Percentiles rank a stretch among this genome's conserved stretches.
These are phyloP conservation scores for Melanotaenia maccullochi DNA, from an alignment of 2,797 vertebrate genomes.

Conservation along the genomic window DNA sequence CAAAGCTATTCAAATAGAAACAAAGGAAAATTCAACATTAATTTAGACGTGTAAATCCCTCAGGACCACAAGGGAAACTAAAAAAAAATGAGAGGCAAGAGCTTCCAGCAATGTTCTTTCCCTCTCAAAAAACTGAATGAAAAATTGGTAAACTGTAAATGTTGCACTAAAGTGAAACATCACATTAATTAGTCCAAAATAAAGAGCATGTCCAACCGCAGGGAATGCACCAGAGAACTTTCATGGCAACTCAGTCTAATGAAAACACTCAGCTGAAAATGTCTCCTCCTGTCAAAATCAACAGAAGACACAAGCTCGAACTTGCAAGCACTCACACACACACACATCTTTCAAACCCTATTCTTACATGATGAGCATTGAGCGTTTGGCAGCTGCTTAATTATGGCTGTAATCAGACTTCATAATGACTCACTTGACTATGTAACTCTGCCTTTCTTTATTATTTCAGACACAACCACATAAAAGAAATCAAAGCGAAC, in stretches of 20 bases:
- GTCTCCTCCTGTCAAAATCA: constrained; percentile 59
- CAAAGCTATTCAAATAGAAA: constrained; percentile 10
- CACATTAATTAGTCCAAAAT: constrained; percentile 57
- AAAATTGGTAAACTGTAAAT: constrained; percentile 35
- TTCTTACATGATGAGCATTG: constrained; percentile 45
- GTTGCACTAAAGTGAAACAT: constrained; percentile 49
- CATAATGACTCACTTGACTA: constrained; percentile 54
- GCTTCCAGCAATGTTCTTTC: constrained; percentile 11
- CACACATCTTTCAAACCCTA: constrained; percentile 32
- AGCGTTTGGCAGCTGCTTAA: constrained; percentile 62
- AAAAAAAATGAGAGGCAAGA: constrained; percentile 12
- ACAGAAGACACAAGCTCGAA: constrained; percentile 39
- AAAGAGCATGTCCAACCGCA: constrained; percentile 30
- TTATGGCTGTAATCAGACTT: constrained; percentile 55
- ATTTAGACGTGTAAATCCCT: constrained; percentile 26
- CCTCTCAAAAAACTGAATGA: constrained; percentile 31
- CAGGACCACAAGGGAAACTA: constrained; percentile 6
- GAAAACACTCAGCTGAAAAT: constrained; percentile 50
- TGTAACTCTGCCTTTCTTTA: constrained; percentile 37
- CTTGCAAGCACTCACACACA: constrained; percentile 2
- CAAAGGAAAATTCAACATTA: constrained; percentile 4
- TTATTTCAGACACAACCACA: constrained; percentile 33
- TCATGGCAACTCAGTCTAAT: constrained; percentile 42
- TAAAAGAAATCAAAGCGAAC: constrained; percentile 27
- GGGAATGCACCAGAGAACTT: constrained; percentile 49